These are phyloP conservation scores for Pachyramphus minor DNA, from an alignment of 2,113 vertebrate genomes.

Conservation along the genomic window DNA sequence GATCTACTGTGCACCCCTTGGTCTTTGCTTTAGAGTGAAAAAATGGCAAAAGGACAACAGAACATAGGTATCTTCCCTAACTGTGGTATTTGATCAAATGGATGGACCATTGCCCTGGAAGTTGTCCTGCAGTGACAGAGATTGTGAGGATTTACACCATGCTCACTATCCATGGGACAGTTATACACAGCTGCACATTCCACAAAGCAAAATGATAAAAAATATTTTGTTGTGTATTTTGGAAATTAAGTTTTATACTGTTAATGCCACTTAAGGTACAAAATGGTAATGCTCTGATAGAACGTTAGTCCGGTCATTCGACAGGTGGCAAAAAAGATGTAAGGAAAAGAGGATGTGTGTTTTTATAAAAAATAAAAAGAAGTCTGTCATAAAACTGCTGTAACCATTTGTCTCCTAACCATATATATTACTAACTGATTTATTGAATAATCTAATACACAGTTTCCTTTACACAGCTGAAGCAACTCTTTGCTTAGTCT, in stretches of 20 bases:
- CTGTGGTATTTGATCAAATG: not conserved
- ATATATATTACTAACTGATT: not conserved
- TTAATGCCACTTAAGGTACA: not conserved
- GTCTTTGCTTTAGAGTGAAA: not conserved
- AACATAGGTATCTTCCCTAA: not conserved
- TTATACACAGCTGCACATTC: not conserved
- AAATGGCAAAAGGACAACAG: not conserved
- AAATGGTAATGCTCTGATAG: not conserved
- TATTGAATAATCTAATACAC: not conserved
- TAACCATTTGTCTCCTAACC: not conserved
- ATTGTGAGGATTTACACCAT: fast-evolving
- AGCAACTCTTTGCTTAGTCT: constrained; percentile 29
- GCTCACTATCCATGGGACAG: not conserved
- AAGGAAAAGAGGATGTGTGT: not conserved
- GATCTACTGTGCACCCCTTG: not conserved
- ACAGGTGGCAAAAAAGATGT: not conserved
- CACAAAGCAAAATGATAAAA: not conserved
- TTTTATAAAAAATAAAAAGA: not conserved
- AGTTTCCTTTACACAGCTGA: not conserved
- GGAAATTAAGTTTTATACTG: not conserved
- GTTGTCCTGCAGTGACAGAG: not conserved
- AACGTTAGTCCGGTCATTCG: not conserved
- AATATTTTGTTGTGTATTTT: not conserved
- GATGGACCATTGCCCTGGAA: not conserved
- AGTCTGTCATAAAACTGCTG: not conserved